Evolutionary conservation across 2,113 vertebrate genomes (phyloP), one percentile per base, ranked within the genome.

Genomic region (Macquaria ambigua): DNA sequence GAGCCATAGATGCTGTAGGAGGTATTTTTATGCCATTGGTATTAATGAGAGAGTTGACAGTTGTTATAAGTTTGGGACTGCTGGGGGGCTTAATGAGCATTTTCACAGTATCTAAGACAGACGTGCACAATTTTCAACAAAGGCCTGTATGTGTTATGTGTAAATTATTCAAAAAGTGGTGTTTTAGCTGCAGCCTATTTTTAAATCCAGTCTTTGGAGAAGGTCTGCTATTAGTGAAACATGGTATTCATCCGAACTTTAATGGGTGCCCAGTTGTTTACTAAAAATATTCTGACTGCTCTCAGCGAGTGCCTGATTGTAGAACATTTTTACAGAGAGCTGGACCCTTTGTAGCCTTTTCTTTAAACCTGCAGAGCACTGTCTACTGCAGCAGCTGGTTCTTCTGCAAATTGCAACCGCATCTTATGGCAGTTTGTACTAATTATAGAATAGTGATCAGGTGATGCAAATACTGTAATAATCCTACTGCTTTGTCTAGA

Each of bases 211-310:
- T 79, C 55, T 86, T 67, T 74, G n/a, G 83, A 84, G 59, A 79
- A 62, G 14, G 43, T 25, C 11, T 62, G 62, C 68, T 77, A 20
- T 85, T 73, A 76, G 73, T 77, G 76, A 89, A 84, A 71, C 39
- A 73, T 70, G 52, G 69, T 50, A 66, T 83, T 87, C 77, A 85
- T 85, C 15, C 74, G 79, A 84, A 87, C 70, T 75, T 81, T 88
- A 91, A 91, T 83, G 87, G 34, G 71, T 67, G 58, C 88, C n/a
- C 72, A 76, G 68, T 87, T 90, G 82, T 87, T 90, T 80, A 79
- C 79, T 74, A 31, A 77, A 71, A 74, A 76, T 73, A 50, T 79
- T 80, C 63, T 15, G 69, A 59, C 63, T 63, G 71, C 62, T 80
- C 66, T 82, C 82, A 84, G 71, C 10, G 5, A 79, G 70, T 4